Percentiles rank a stretch among this genome's conserved stretches.
Evolutionary conservation across 2,888 invertebrate genomes (phyloP).

Genomic region (Andrena haemorrhoa): DNA sequence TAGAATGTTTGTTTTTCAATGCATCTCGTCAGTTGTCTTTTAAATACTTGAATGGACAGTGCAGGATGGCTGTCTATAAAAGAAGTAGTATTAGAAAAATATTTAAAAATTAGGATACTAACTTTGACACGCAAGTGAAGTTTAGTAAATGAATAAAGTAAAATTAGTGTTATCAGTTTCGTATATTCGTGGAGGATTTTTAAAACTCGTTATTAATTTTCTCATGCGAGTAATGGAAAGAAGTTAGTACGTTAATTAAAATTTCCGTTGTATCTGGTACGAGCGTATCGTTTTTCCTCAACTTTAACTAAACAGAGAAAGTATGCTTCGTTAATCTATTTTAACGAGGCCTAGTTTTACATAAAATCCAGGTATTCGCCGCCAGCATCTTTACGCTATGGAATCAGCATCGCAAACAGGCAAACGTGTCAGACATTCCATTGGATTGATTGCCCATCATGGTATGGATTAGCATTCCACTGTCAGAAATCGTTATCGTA

Average conservation of each 20-base stretch:
- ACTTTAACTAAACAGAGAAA: background rate
- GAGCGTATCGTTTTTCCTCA: background rate
- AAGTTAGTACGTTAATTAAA: constrained; percentile 7
- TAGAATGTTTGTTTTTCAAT: too few species aligned
- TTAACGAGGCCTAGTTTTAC: background rate
- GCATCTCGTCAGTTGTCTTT: too few species aligned
- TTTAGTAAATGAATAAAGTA: too few species aligned
- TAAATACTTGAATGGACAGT: too few species aligned
- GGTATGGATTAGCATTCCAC: constrained; percentile 3
- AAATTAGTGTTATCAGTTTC: too few species aligned
- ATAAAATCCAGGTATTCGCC: background rate
- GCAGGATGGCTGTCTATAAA: too few species aligned
- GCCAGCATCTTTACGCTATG: background rate
- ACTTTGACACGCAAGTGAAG: too few species aligned
- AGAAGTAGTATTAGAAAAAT: too few species aligned
- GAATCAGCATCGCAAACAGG: background rate
- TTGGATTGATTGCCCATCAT: too few species aligned
- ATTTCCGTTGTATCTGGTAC: background rate
- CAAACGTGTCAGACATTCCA: background rate
- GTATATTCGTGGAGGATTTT: background rate
- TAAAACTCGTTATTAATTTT: constrained; percentile 4
- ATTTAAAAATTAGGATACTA: too few species aligned
- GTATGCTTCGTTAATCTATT: background rate
- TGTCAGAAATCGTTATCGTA: background rate
- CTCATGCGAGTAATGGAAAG: background rate